Percentiles rank a stretch among this genome's conserved stretches.
phyloP scores from a whole-genome alignment of 2,113 vertebrate genomes.

The Sterrhoptilus dennistouni region DNA sequence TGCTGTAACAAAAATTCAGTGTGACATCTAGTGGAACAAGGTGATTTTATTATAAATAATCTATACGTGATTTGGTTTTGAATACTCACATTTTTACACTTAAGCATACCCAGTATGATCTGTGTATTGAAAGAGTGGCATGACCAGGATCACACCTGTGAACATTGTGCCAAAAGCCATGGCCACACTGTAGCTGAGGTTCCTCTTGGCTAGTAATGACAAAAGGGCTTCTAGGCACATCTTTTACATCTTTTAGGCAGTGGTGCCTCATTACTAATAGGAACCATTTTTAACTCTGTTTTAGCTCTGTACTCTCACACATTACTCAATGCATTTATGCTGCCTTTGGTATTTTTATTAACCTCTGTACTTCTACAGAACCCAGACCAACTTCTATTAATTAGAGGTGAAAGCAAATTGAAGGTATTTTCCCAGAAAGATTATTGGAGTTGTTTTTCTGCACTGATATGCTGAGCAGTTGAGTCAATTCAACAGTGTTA shows the following conservation, averaged over 20 bases:
- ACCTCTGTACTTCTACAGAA: background rate
- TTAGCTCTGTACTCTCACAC: background rate
- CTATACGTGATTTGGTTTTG: background rate
- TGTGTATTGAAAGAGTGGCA: background rate
- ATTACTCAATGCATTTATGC: background rate
- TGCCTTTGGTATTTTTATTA: background rate
- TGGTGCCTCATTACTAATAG: rapidly evolving
- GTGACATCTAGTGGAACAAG: background rate
- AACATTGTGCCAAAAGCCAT: rapidly evolving
- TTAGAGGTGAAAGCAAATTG: background rate
- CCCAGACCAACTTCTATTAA: background rate
- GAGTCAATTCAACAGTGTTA: background rate
- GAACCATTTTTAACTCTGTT: background rate
- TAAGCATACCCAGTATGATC: background rate
- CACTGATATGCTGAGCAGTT: background rate
- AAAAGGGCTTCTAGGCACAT: background rate
- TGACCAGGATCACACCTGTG: background rate
- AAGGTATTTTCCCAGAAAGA: background rate
- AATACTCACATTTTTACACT: background rate
- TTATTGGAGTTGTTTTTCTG: background rate
- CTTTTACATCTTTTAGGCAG: background rate
- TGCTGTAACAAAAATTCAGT: background rate
- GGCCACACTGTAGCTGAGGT: background rate
- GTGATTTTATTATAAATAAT: background rate
- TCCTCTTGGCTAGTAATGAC: background rate